Conservation (phyloP, 2,797 vertebrate genomes). For the Chelon labrosus region DNA sequence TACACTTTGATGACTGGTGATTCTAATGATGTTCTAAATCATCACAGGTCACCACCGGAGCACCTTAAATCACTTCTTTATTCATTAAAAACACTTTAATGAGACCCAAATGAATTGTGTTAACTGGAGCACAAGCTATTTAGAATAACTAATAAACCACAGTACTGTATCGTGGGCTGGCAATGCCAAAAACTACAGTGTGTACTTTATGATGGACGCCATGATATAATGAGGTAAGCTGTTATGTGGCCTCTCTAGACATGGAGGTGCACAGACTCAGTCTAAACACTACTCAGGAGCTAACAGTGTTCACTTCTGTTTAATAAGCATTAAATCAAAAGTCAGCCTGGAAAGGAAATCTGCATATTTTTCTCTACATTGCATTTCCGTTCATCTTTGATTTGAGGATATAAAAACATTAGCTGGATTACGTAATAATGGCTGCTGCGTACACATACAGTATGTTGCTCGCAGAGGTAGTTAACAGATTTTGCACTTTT, state of each 20-base stretch:
- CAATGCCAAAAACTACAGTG: constrained; percentile 37
- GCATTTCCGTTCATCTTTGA: background rate
- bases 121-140: constrained; percentile 72
- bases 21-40: constrained; percentile 74
- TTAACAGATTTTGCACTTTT: no score
- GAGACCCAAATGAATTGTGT: constrained; percentile 72
- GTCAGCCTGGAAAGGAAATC: background rate
- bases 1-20: constrained; percentile 67
- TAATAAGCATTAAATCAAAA: background rate
- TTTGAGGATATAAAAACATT: background rate
- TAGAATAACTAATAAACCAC: constrained; percentile 56
- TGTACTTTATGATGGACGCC: constrained; percentile 44
- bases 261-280: constrained; percentile 29
- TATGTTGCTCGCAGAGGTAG: no score
- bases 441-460: no score
- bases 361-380: background rate
- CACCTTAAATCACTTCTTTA: constrained; percentile 65
- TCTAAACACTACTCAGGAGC: constrained; percentile 1
- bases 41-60: constrained; percentile 68
- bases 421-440: no score
- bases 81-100: constrained; percentile 77
- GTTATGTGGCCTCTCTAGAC: constrained; percentile 20
- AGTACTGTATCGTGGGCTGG: constrained; percentile 26
- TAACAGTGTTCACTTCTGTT: background rate
- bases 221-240: constrained; percentile 32